A percentile compares a stretch with the other conserved stretches of the same genome.
These are phyloP conservation scores for Falcunculus frontatus DNA, from an alignment of 2,113 vertebrate species.

Conservation along the genomic window DNA sequence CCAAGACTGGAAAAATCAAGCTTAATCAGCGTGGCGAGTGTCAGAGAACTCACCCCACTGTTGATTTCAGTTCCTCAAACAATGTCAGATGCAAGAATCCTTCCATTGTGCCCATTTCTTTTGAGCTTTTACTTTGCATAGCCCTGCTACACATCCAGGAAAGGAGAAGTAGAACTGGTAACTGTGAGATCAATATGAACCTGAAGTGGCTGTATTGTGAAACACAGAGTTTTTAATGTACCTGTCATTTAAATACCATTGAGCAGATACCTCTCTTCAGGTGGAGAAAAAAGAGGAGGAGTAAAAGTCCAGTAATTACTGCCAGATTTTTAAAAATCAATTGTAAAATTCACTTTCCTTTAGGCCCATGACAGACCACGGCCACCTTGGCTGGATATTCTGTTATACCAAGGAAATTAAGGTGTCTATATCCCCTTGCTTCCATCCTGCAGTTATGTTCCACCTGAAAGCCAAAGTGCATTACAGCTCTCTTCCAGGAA, in stretches of 20 bases:
- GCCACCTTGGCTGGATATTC: not conserved
- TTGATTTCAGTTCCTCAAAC: slow-evolving; percentile 12
- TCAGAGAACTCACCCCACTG: not conserved
- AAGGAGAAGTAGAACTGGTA: slow-evolving; percentile 5
- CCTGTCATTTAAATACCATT: not conserved
- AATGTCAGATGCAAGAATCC: not conserved
- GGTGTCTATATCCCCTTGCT: not conserved
- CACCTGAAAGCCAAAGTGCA: not conserved
- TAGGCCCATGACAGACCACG: not conserved
- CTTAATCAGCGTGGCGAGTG: not conserved
- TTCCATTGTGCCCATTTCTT: not conserved
- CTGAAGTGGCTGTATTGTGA: not conserved
- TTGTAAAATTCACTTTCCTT: not conserved
- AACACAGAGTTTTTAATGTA: not conserved
- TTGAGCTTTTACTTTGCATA: slow-evolving; percentile 11
- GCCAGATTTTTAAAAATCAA: not conserved
- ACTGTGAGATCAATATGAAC: not conserved
- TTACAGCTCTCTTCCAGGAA: not conserved
- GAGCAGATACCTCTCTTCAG: not conserved
- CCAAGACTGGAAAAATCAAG: not conserved
- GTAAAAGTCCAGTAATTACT: not conserved
- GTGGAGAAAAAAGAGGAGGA: not conserved
- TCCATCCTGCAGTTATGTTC: not conserved
- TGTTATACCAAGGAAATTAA: not conserved
- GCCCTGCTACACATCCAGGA: not conserved